phyloP scores from a whole-genome alignment of 1,140 invertebrate species.

The Sycophaga agraensis region DNA sequence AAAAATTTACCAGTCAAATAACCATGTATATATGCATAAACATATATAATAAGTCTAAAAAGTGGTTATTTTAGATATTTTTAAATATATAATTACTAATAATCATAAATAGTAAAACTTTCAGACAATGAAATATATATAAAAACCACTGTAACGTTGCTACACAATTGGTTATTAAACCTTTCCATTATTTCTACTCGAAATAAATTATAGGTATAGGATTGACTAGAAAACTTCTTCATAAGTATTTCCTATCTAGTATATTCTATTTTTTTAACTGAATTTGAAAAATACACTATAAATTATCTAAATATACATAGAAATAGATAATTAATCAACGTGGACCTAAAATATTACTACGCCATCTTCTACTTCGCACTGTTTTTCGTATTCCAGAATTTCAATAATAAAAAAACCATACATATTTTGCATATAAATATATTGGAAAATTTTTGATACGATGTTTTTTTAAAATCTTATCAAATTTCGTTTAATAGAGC shows the following conservation, averaged over 20 bases:
- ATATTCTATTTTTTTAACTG: constrained; percentile 5
- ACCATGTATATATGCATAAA: not conserved
- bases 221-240: constrained; percentile 20
- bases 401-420: not conserved
- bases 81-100: not conserved
- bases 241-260: constrained; percentile 17
- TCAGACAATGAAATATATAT: not conserved
- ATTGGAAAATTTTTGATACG: not conserved
- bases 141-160: constrained; percentile 22
- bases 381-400: too few relatives aligned
- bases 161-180: too few relatives aligned
- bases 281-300: constrained; percentile 14
- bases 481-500: not conserved
- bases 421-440: not conserved
- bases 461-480: not conserved
- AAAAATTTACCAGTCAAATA: constrained; percentile 4
- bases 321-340: constrained; percentile 38
- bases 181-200: constrained; percentile 8
- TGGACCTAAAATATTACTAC: constrained; percentile 42
- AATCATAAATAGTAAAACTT: not conserved
- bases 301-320: constrained; percentile 11
- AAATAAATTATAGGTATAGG: constrained; percentile 1
- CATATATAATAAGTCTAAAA: not conserved
- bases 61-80: constrained; percentile 7
- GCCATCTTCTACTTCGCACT: constrained; percentile 10